Conservation (phyloP, 2,797 vertebrate species). For the Danio kyathit region DNA sequence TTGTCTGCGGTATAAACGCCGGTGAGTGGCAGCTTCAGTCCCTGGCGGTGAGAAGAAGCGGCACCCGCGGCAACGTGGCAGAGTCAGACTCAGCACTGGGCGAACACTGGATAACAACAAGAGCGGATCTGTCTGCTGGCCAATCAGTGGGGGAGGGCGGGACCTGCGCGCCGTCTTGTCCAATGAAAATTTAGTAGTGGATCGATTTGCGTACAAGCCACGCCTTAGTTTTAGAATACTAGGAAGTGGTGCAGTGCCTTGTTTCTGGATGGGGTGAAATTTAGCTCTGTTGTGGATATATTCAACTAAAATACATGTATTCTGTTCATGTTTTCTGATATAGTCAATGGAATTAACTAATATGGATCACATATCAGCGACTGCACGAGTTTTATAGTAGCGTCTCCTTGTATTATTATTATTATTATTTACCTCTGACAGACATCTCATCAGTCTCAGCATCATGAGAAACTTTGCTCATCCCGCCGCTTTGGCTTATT, state of each 20-base stretch:
- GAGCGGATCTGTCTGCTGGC: constrained; percentile 17
- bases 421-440: too few species aligned
- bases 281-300: background rate
- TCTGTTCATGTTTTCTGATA: too few species aligned
- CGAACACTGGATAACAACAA: constrained; percentile 9
- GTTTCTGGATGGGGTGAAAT: background rate
- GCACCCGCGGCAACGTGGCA: constrained; percentile 82
- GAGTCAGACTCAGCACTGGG: constrained; percentile 46
- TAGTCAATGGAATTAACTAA: too few species aligned
- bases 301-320: too few species aligned
- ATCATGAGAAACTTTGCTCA: constrained; percentile 61
- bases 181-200: constrained; percentile 59
- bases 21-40: constrained; percentile 56
- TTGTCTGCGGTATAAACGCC: constrained; percentile 19
- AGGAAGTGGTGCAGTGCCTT: constrained; percentile 21
- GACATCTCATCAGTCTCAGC: background rate
- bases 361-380: background rate
- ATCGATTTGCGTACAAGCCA: background rate
- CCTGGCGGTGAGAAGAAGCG: constrained; percentile 39
- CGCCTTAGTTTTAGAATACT: constrained; percentile 17
- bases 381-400: background rate
- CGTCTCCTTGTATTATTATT: too few species aligned
- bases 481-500: constrained; percentile 82
- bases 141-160: constrained; percentile 60
- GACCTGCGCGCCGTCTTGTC: background rate